Evolutionary conservation across 2,797 vertebrate species (phyloP).

Genomic region (Hyperoplus immaculatus): DNA sequence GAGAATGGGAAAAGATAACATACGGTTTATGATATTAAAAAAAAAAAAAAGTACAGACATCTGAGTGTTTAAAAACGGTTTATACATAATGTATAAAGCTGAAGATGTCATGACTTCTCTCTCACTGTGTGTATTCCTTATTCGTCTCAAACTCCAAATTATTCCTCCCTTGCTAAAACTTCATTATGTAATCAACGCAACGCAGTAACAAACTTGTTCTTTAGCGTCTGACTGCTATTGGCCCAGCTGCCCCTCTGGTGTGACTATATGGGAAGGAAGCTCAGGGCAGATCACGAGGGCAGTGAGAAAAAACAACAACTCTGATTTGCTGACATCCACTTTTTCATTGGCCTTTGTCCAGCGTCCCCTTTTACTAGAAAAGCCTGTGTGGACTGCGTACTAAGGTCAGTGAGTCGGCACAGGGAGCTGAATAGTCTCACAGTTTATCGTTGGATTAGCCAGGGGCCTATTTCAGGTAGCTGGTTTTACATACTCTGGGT

Average conservation of each 20-base stretch:
- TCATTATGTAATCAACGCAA: constrained; percentile 24
- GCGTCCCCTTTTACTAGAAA: constrained; percentile 61
- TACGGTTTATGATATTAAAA: not conserved
- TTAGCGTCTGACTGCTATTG: constrained; percentile 21
- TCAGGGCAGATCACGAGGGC: constrained; percentile 69
- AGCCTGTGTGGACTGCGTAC: constrained; percentile 59
- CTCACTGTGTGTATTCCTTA: not conserved
- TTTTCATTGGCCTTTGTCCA: constrained; percentile 77
- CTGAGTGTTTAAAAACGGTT: not conserved
- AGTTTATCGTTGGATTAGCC: constrained; percentile 36
- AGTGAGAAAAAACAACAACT: constrained; percentile 16
- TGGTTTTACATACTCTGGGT: too few relatives aligned
- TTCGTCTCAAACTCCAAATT: not conserved
- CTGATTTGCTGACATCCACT: constrained; percentile 73
- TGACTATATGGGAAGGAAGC: constrained; percentile 66
- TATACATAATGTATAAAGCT: not conserved
- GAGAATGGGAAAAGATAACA: not conserved
- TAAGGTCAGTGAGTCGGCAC: constrained; percentile 51
- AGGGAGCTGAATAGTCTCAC: constrained; percentile 32
- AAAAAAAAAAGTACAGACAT: not conserved
- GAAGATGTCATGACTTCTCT: not conserved
- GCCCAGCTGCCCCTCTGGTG: constrained; percentile 22
- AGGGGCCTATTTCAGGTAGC: too few relatives aligned
- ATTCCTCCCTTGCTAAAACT: not conserved
- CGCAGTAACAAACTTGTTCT: constrained; percentile 18